Conservation (phyloP, 1,140 invertebrate genomes). For the Drosophila pruinosa region DNA sequence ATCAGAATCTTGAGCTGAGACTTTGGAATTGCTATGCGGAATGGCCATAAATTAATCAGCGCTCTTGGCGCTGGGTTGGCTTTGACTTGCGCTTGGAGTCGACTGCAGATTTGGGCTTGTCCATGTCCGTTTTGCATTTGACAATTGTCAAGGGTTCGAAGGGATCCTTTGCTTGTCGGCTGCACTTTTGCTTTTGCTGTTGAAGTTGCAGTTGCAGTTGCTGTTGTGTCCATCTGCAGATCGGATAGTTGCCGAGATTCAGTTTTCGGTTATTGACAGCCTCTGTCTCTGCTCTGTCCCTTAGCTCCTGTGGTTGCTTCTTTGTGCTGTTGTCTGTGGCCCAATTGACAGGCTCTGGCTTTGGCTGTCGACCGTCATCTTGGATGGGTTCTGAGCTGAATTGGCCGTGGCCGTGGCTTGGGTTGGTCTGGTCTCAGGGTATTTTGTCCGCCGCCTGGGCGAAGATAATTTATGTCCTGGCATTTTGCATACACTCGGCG, state of each 20-base stretch:
- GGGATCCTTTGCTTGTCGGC: slow-evolving; percentile 6
- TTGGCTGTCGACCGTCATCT: slow-evolving; percentile 20
- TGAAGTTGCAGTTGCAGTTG: too few relatives aligned
- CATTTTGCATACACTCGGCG: slow-evolving; percentile 53
- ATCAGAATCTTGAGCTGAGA: slow-evolving; percentile 3
- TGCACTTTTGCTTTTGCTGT: slow-evolving; percentile 42
- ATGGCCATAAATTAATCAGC: slow-evolving; percentile 76
- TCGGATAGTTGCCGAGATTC: slow-evolving; percentile 30
- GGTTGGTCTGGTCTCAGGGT: slow-evolving; percentile 3
- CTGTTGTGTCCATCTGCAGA: slow-evolving; percentile 36
- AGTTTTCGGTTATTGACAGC: slow-evolving; percentile 49
- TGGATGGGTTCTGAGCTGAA: too few relatives aligned
- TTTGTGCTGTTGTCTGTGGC: slow-evolving; percentile 6
- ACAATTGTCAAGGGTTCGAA: slow-evolving; percentile 26
- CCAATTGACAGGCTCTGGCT: slow-evolving; percentile 40
- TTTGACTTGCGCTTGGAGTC: slow-evolving; percentile 24
- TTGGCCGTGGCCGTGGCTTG: too few relatives aligned
- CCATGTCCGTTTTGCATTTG: slow-evolving; percentile 13
- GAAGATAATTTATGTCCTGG: slow-evolving; percentile 77
- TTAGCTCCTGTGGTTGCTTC: neutral
- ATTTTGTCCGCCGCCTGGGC: slow-evolving; percentile 67
- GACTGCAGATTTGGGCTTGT: too few relatives aligned
- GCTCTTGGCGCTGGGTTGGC: slow-evolving; percentile 12
- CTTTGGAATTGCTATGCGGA: slow-evolving; percentile 22
- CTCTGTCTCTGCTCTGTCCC: neutral